These are phyloP conservation scores for Perca flavescens DNA, from an alignment of 2,113 vertebrate genomes.

Conservation along the genomic window DNA sequence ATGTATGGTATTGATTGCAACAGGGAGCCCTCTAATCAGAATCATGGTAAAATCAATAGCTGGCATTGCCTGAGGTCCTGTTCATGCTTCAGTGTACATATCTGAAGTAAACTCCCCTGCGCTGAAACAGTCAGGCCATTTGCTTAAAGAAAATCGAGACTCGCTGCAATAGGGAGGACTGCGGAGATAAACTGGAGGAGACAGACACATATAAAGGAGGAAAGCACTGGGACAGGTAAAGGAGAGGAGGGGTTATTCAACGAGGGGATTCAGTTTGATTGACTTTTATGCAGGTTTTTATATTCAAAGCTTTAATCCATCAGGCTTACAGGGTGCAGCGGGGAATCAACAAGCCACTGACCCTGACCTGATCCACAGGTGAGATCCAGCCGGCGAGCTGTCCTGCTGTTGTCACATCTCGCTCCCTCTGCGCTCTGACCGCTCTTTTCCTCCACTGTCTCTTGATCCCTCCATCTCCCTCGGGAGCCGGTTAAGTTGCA, in stretches of 20 bases:
- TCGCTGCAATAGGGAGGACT: constrained; percentile 40
- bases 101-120: constrained; percentile 70
- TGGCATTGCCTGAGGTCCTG: constrained; percentile 72
- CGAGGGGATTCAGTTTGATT: constrained; percentile 48
- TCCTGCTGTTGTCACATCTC: constrained; percentile 34
- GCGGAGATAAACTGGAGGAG: constrained; percentile 57
- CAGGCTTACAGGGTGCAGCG: constrained; percentile 18
- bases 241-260: constrained; percentile 37
- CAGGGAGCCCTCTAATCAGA: constrained; percentile 80
- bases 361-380: constrained; percentile 63
- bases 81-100: constrained; percentile 79
- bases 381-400: constrained; percentile 28
- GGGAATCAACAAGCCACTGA: constrained; percentile 49
- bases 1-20: constrained; percentile 78
- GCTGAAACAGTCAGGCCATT: constrained; percentile 66
- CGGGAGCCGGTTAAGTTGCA: constrained; percentile 29
- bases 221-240: constrained; percentile 31
- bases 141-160: constrained; percentile 73
- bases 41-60: constrained; percentile 82
- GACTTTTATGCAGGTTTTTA: constrained; percentile 44
- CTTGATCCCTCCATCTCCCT: constrained; percentile 29
- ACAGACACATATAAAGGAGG: constrained; percentile 47
- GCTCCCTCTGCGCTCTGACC: constrained; percentile 21
- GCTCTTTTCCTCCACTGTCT: constrained; percentile 16
- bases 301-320: constrained; percentile 52